Evolutionary conservation across 2,888 invertebrate species (phyloP), one percentile per base, ranked within the genome.

Genomic region (Asteroscopus sphinx): DNA sequence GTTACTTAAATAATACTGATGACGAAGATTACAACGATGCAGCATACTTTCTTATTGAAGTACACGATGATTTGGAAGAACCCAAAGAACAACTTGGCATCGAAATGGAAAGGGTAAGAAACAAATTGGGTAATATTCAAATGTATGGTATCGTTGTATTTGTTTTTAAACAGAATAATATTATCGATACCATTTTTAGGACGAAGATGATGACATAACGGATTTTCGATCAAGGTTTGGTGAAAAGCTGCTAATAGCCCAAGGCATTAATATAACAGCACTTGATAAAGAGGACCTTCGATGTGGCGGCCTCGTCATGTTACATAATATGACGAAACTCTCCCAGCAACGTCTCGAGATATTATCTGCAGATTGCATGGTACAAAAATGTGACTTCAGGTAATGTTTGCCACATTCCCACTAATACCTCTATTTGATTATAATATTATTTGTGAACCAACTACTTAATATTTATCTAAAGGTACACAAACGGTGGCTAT

Each of bases 71-170:
- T 84, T 92, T 97, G 65, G 96, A 96, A 41, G 96, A 96, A 76
- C 96, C 97, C 6, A 96, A 95, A 45, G 97, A 97, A 87, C 96
- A 96, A 78, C 92, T 97, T 57, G 97, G 97, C 45, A 96, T 97
- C 67, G 97, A 97, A 92, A 95, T 97, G 88, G 96, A 96, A 85
- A 93, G 95, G 80, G 94, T 94, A 73, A 84, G 88, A 44, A 28
- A 57, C 13, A 12, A 9, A 7, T 6, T 21, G 21, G 21, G 6
- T 33, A 35, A 12, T n/a, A n/a, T n/a, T 8, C 0, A 48, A 46
- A 17, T 2, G 7, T n/a, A 4, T 11, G 0, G 0, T 33, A 16
- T 0, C 12, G n/a, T 26, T 49, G 5, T n/a, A 0, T 33, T 35
- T n/a, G 0, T 35, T 25, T 21, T 21, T 2, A 6, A 36, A 15